Evolutionary conservation across 2,113 vertebrate species (phyloP), one percentile per base, ranked within the genome.

Genomic region (Conger conger): DNA sequence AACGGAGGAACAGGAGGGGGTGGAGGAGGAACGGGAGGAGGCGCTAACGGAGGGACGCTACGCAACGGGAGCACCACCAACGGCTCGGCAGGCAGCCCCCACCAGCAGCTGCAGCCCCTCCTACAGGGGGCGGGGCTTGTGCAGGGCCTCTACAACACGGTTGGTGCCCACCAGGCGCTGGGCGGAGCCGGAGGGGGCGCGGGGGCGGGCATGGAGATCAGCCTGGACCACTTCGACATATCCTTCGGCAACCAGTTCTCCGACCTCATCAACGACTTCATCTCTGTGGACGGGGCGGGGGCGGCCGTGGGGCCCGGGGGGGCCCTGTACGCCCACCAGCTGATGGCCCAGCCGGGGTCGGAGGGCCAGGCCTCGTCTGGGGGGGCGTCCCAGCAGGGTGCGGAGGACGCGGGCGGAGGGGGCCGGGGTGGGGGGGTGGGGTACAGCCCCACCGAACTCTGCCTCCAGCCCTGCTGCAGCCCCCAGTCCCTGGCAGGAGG

Each of bases 221-320:
- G 97, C 90, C 94, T 99, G 92, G 98, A 99, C 89, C 98, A 99
- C 90, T 99, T 99, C 23, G 98, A 99, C 87, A 98, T 99, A 90
- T 99, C 98, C 87, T 99, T 99, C 86, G 97, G 97, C 87, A 99
- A 97, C 94, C 98, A 99, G 93, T 99, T 99, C 93, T 99, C 98
- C 3, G 98, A 99, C 94, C 97, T 99, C 92, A 99, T 99, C 91
- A 99, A 99, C 0, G 98, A 99, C 92, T 99, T 99, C 94, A 99
- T 99, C 93, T 97, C 98, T 0, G 98, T 99, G 79, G 98, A 99
- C 91, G 97, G 97, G 57, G 96, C 96, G 57, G 92, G 94, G 83
- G 91, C 94, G 68, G 87, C 94, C 2, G 87, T 88, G n/a, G 93
- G 92, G 53, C 84, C 92, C 0, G 91, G 90, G 0, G 92, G 92